Evolutionary conservation across 2,797 vertebrate genomes (phyloP), one percentile per base, ranked within the genome.

Genomic region (Phaenicophaeus curvirostris): DNA sequence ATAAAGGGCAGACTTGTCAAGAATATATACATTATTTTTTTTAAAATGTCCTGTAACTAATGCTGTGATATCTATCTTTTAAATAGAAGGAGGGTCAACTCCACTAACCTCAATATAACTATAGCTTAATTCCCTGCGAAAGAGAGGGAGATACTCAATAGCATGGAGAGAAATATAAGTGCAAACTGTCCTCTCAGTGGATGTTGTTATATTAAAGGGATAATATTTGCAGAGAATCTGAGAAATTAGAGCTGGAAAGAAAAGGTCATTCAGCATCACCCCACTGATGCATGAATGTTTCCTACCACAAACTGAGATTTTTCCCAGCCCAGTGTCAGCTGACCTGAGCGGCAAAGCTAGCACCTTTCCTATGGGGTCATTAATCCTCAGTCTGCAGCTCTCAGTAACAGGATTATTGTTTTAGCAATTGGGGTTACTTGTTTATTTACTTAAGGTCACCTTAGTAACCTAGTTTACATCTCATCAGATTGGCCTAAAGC

Each of bases 1-100:
- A 15, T 51, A 79, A 91, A 75, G 31, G 87, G 87, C 94, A 95
- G 92, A 94, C 94, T 92, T 83, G 95, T 94, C 86, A 88, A 96
- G 53, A 73, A 37, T 75, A 79, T 59, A 53, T 67, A 68, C 66
- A 30, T 66, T 17, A 20, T 35, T 79, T 69, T 92, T 85, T 85
- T 82, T 4, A 2, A 74, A 91, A 89, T 89, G 85, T 85, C 80
- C 89, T 97, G 48, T 96, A 80, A 81, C 24, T 9, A 86, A 94
- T 73, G 61, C 41, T 78, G 75, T 94, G 87, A 87, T 90, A 61
- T 71, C 84, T 96, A 54, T 91, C 79, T 93, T 87, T 87, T 83
- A 94, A 92, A 87, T 76, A 96, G 78, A 66, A 67, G 19, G 67
- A 94, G 85, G 85, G 42, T 93, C 83, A 86, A 85, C 61, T 54